These are phyloP conservation scores for Lepetodrilus schrolli DNA, from an alignment of 2,888 invertebrate species.

Conservation along the genomic window DNA sequence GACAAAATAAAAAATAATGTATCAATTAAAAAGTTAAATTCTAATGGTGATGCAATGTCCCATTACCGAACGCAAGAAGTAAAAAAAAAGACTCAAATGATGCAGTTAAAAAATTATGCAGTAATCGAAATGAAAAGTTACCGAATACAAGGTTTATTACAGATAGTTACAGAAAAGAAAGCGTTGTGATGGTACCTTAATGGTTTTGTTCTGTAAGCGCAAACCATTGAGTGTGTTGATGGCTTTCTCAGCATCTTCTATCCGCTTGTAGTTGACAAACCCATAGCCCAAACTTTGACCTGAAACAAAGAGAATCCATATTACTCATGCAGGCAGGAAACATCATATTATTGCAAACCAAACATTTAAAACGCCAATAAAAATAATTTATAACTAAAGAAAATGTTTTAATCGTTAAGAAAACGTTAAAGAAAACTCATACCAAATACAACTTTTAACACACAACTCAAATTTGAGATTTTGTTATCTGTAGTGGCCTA, in stretches of 20 bases:
- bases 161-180: too few species aligned
- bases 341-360: too few species aligned
- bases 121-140: constrained; percentile 20
- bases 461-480: constrained; percentile 18
- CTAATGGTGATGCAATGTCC: constrained; percentile 28
- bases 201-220: constrained; percentile 98
- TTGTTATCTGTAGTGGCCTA: too few species aligned
- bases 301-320: constrained; percentile 61
- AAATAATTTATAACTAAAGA: too few species aligned
- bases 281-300: constrained; percentile 99
- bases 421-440: too few species aligned
- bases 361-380: too few species aligned
- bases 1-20: constrained; percentile 9
- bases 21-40: constrained; percentile 24
- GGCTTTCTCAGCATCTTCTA: constrained; percentile 98
- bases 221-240: constrained; percentile 98
- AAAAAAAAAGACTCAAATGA: constrained; percentile 30
- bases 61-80: constrained; percentile 30
- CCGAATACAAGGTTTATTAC: constrained; percentile 16
- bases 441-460: neutral
- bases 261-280: constrained; percentile 98
- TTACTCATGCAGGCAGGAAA: too few species aligned
- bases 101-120: constrained; percentile 35
- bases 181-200: constrained; percentile 86
- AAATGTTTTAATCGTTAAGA: too few species aligned